Evolutionary conservation across 2,888 invertebrate species (phyloP), one percentile per base, ranked within the genome.

Genomic region (Branchellion lobata): DNA sequence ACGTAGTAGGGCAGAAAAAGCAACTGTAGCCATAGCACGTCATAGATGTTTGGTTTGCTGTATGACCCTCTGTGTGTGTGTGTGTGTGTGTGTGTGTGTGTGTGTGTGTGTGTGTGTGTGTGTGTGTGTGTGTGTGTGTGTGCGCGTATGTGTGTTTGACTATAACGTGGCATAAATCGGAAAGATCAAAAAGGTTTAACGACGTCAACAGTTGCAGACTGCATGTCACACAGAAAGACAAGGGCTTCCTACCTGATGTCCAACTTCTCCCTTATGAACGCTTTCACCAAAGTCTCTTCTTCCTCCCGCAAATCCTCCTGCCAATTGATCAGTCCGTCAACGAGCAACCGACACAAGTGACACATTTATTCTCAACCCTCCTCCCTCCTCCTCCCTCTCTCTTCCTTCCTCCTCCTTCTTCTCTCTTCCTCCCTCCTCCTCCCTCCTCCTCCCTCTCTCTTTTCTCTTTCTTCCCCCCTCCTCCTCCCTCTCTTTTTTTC

Each of bases 221-320:
- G n/a, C n/a, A n/a, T n/a, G n/a, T n/a, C n/a, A n/a, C n/a, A n/a
- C 24, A 65, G 29, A n/a, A n/a, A 5, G n/a, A 27, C 8, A 14
- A 21, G 68, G 29, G 47, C 33, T 78, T n/a, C n/a, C 69, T 82
- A 89, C 89, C 88, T 92, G 72, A 96, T 95, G 85, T 95, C 95
- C 92, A 96, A 93, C 85, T 95, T 95, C 83, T 95, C 92, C 87
- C 93, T 94, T 80, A 96, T 92, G 1, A 96, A 92, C 86, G 91
- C 90, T 82, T 92, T 90, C 79, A 96, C 92, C 57, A 94, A 90
- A 80, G 90, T 90, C 85, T 96, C 95, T 82, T 93, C 91, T 86
- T 94, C 93, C 83, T 92, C 92, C 86, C 92, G 93, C 31, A 87
- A 83, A 82, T 88, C 88, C 76, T 88, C 88, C 88, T 88, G 80